Evolutionary conservation across 2,797 vertebrate species (phyloP).

Genomic region (Selene dorsalis): DNA sequence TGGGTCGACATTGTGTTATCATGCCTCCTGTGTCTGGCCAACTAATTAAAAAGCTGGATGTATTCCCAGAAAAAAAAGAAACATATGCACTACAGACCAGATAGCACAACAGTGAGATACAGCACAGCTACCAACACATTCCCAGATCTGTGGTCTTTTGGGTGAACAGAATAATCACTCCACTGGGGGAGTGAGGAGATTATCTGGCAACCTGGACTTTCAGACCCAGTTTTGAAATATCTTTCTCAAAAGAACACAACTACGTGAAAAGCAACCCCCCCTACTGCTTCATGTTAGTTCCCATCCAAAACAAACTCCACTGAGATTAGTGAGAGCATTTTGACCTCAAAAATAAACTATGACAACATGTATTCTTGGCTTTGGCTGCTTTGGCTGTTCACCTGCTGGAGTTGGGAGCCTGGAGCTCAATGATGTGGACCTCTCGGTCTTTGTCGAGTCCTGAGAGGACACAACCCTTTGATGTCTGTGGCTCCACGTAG

Average conservation of each 20-base stretch:
- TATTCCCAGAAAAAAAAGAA: constrained; percentile 85
- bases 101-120: constrained; percentile 75
- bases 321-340: constrained; percentile 59
- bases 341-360: constrained; percentile 59
- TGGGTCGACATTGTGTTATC: constrained; percentile 80
- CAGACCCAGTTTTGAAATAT: constrained; percentile 63
- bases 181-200: constrained; percentile 56
- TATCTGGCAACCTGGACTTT: constrained; percentile 51
- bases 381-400: constrained; percentile 52
- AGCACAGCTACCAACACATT: constrained; percentile 52
- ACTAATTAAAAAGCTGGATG: constrained; percentile 92
- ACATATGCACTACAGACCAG: constrained; percentile 88
- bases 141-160: constrained; percentile 49
- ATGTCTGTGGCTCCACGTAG: constrained; percentile 90
- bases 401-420: constrained; percentile 94
- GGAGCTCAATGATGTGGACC: constrained; percentile 95
- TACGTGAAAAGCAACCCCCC: constrained; percentile 36
- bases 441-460: constrained; percentile 84
- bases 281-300: constrained; percentile 27
- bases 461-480: constrained; percentile 90
- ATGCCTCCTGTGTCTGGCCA: constrained; percentile 90
- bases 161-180: constrained; percentile 49
- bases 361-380: constrained; percentile 46
- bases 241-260: constrained; percentile 55
- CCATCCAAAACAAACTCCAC: constrained; percentile 68